Conservation (phyloP, 2,888 invertebrate species). For the Tineola bisselliella region DNA sequence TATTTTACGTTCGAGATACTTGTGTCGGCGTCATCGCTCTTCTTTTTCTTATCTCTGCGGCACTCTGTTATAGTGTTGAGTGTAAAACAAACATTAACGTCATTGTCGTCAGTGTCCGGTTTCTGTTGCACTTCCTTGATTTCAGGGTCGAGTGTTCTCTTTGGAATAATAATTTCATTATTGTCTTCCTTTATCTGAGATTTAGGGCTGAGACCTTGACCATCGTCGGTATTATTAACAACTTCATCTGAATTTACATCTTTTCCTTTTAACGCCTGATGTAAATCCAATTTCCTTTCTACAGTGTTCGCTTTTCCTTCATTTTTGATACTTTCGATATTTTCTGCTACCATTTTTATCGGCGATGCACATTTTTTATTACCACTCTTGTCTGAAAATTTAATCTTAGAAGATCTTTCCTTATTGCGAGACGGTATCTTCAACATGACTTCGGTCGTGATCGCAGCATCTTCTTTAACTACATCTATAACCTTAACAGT, state of each 20-base stretch:
- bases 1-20: neutral
- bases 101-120: neutral
- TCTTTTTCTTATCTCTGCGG: neutral
- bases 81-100: neutral
- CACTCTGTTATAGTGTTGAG: neutral
- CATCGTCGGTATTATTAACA: neutral
- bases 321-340: neutral
- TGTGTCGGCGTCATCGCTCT: neutral
- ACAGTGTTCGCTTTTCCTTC: neutral
- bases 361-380: neutral
- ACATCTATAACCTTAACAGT: conserved; percentile 27
- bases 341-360: conserved; percentile 16
- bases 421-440: conserved; percentile 22
- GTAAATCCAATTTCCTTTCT: neutral
- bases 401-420: neutral
- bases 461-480: conserved; percentile 3
- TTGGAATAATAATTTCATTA: neutral
- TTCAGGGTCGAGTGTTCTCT: neutral
- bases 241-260: neutral
- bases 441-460: conserved; percentile 15
- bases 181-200: neutral
- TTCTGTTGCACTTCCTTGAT: neutral
- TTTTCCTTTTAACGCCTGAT: neutral
- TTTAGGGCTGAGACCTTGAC: neutral
- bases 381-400: conserved; percentile 13